A percentile compares a stretch with the other conserved stretches of the same genome.
Evolutionary conservation across 2,113 vertebrate species (phyloP).

Genomic region (Galemys pyrenaicus): DNA sequence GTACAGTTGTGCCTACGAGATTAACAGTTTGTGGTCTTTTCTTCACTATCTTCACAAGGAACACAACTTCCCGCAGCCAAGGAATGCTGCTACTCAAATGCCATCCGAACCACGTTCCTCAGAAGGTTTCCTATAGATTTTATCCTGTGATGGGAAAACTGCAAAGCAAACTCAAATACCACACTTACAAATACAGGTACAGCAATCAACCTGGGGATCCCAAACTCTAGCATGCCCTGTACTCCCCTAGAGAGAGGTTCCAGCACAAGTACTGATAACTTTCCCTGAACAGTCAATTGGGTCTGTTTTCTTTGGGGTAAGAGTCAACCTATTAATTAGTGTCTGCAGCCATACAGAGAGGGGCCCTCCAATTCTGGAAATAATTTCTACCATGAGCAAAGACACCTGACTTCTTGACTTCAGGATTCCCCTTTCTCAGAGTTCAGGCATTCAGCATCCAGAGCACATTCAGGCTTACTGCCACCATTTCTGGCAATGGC

Average conservation of each 20-base stretch:
- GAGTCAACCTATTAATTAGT: background rate
- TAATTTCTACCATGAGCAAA: background rate
- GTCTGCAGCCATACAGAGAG: background rate
- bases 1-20: background rate
- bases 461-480: background rate
- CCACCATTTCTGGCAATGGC: background rate
- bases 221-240: background rate
- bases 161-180: constrained; percentile 93
- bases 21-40: background rate
- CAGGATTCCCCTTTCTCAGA: background rate
- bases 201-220: background rate
- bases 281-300: background rate
- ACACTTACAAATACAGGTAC: constrained; percentile 91
- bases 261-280: background rate
- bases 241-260: background rate
- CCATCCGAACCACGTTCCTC: background rate
- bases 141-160: constrained; percentile 90
- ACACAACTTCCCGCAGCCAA: background rate
- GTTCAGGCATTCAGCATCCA: background rate
- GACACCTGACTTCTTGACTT: background rate
- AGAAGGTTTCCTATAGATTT: background rate
- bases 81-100: constrained; percentile 36
- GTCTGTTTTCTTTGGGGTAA: background rate
- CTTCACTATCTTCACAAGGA: background rate
- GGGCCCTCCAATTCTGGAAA: background rate